These are phyloP conservation scores for Orchestes rusci DNA, from an alignment of 2,888 invertebrate genomes.

Conservation along the genomic window DNA sequence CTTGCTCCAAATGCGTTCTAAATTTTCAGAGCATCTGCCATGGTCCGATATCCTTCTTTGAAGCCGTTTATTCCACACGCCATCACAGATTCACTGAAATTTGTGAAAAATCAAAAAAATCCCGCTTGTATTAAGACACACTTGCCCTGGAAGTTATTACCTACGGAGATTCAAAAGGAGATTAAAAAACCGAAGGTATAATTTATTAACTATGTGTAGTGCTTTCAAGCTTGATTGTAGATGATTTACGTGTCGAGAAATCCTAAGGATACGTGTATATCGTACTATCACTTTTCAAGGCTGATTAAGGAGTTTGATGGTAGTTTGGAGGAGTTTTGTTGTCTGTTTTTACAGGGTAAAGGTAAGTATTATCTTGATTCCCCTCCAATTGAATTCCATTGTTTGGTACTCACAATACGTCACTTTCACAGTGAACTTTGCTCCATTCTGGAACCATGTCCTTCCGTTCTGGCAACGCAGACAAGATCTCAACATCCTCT, in stretches of 20 bases:
- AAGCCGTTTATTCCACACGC: constrained; percentile 25
- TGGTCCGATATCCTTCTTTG: constrained; percentile 16
- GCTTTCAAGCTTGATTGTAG: constrained; percentile 41
- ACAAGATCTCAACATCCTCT: constrained; percentile 34
- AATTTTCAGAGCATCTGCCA: constrained; percentile 19
- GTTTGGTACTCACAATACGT: too few species aligned
- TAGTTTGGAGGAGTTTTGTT: constrained; percentile 51
- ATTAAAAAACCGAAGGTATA: constrained; percentile 38
- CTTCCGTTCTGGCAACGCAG: constrained; percentile 35
- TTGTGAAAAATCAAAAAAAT: constrained; percentile 24
- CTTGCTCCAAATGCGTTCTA: too few species aligned
- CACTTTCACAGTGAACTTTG: constrained; percentile 34
- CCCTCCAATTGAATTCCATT: too few species aligned
- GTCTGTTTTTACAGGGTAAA: constrained; percentile 52
- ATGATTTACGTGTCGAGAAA: constrained; percentile 65
- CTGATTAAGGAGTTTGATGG: constrained; percentile 50
- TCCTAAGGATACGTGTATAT: constrained; percentile 63
- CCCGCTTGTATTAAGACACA: constrained; percentile 56
- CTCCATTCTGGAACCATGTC: constrained; percentile 35
- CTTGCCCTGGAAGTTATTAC: constrained; percentile 53
- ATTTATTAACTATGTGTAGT: too few species aligned
- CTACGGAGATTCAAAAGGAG: constrained; percentile 42
- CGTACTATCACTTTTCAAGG: constrained; percentile 59
- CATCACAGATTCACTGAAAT: constrained; percentile 27
- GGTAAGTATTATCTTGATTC: constrained; percentile 40